Evolutionary conservation across 2,113 vertebrate genomes (phyloP), one percentile per base, ranked within the genome.

Genomic region (Terrapene triunguis): DNA sequence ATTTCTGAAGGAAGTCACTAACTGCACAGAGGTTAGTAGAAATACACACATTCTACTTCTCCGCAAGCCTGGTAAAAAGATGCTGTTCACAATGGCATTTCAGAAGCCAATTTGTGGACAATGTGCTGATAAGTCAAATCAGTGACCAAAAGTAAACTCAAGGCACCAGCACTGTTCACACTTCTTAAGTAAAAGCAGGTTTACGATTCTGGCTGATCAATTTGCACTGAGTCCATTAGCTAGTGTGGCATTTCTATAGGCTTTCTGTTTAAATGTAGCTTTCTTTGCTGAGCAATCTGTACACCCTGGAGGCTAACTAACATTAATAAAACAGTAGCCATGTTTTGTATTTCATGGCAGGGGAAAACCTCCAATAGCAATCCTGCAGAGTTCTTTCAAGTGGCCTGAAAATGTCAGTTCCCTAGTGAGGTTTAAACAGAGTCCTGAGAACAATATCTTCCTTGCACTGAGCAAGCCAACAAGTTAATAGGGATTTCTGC

Each of bases 111-210:
- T 91, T 13, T 50, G 48, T n/a, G 35, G 25, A 38, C 53, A 59
- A 35, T 14, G 17, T 19, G 44, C 22, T 47, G 42, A 35, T 42
- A 50, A 76, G 44, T 2, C 88, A 86, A 82, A 86, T 81, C 65
- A 72, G 81, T 3, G 55, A 17, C 69, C 74, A 89, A 88, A 84
- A 0, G 0, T 25, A 59, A 93, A 93, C 32, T n/a, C 69, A 24
- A 72, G 27, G 27, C 38, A 44, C 48, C 16, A 6, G 72, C 11
- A 38, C 5, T 10, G 24, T 27, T 51, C 0, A 0, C 29, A 80
- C 10, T 16, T 82, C 83, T 48, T 32, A 81, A 62, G 44, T 2
- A 27, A 13, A 89, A 72, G 19, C 29, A 0, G 0, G 14, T 29
- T 86, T 10, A 22, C 4, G 42, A 29, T 80, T 89, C 35, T 1